Percentiles rank a stretch among this genome's conserved stretches.
phyloP scores from a whole-genome alignment of 2,797 vertebrate species.

The Scleropages formosus region DNA sequence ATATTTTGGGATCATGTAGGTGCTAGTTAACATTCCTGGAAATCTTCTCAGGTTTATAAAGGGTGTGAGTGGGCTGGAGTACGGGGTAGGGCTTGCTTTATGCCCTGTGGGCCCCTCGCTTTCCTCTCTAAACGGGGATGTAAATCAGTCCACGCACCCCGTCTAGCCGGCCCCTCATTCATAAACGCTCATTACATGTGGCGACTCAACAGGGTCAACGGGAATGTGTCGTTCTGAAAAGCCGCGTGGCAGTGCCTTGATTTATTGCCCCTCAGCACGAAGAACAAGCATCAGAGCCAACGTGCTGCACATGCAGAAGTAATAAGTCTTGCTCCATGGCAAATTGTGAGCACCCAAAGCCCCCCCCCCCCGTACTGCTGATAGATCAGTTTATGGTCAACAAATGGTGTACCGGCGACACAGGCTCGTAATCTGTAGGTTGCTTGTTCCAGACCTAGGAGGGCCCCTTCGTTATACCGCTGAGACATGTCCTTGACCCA shows the following conservation, averaged over 20 bases:
- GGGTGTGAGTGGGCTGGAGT: neutral
- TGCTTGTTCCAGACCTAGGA: no score
- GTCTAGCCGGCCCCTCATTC: conserved; percentile 1
- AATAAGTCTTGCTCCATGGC: neutral
- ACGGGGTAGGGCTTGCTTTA: neutral
- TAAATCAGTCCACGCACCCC: conserved; percentile 8
- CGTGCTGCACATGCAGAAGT: no score
- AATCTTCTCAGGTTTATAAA: neutral
- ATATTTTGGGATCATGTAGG: neutral
- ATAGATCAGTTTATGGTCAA: no score
- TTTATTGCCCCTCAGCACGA: neutral
- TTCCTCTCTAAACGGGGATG: neutral
- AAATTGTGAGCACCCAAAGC: neutral
- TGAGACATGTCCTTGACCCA: no score
- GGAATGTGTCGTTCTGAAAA: neutral
- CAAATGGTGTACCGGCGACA: no score
- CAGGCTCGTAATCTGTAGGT: no score
- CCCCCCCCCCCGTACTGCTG: no score
- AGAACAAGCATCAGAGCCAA: neutral
- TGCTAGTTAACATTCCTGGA: neutral
- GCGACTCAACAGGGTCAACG: neutral
- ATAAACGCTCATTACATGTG: neutral
- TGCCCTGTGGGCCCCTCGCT: neutral
- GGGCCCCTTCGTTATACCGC: no score
- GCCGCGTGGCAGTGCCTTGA: neutral